Evolutionary conservation across 2,797 vertebrate species (phyloP).

Genomic region (Distichodus sexfasciatus): DNA sequence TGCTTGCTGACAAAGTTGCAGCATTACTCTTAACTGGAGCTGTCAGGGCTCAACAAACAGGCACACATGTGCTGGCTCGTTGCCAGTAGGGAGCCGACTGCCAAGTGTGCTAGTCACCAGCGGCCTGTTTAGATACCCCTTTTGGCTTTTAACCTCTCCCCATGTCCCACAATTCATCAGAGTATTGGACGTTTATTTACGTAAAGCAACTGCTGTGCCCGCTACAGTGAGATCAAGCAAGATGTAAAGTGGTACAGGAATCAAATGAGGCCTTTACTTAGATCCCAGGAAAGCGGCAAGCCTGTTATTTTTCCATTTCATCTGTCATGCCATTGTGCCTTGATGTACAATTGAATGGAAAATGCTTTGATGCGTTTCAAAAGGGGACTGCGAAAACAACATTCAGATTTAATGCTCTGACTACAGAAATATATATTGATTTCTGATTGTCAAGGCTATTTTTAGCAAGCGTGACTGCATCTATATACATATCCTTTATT

Average conservation of each 20-base stretch:
- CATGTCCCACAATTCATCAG: constrained; percentile 32
- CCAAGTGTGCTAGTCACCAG: constrained; percentile 13
- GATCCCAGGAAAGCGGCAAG: background rate
- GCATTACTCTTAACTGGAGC: background rate
- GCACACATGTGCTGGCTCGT: constrained; percentile 14
- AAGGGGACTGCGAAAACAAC: too few species aligned
- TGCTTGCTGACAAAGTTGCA: too few species aligned
- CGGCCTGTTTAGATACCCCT: constrained; percentile 32
- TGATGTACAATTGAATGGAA: background rate
- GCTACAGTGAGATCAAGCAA: constrained; percentile 13
- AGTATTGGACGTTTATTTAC: constrained; percentile 27
- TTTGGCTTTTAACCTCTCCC: constrained; percentile 45
- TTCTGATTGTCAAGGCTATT: background rate
- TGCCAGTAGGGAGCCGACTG: constrained; percentile 24
- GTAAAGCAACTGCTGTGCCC: constrained; percentile 26
- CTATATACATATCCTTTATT: background rate
- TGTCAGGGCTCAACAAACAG: constrained; percentile 30
- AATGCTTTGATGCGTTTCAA: background rate
- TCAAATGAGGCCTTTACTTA: background rate
- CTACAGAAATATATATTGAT: background rate
- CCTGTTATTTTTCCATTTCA: background rate
- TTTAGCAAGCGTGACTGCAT: background rate
- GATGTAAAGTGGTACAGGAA: background rate
- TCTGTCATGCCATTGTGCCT: background rate
- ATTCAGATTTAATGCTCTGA: background rate